Conservation (phyloP, 1,140 invertebrate genomes). For the Magallana gigas region DNA sequence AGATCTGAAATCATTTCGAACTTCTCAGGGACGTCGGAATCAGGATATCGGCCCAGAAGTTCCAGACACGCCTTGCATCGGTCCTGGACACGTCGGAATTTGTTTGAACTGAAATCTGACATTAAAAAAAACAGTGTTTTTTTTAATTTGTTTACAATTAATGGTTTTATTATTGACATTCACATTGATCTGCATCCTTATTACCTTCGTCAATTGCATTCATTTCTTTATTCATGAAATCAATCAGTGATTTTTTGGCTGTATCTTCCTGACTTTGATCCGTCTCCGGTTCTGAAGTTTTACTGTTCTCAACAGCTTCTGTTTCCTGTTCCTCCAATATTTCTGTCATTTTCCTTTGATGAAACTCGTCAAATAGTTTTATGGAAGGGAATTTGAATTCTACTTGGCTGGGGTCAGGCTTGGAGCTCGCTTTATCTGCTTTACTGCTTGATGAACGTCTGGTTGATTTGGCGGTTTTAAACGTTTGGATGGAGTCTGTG, state of each 20-base stretch:
- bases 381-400: slow-evolving; percentile 49
- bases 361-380: neutral
- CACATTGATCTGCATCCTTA: neutral
- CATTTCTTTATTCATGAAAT: slow-evolving; percentile 57
- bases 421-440: neutral
- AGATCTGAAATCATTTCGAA: slow-evolving; percentile 71
- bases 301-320: neutral
- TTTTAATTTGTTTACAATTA: no score
- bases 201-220: slow-evolving; percentile 59
- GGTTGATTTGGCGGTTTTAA: neutral
- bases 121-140: neutral
- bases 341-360: slow-evolving; percentile 46
- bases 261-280: slow-evolving; percentile 18
- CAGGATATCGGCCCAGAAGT: slow-evolving; percentile 65
- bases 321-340: slow-evolving; percentile 51
- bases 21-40: slow-evolving; percentile 68
- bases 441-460: slow-evolving; percentile 4
- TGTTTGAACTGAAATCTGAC: slow-evolving; percentile 44
- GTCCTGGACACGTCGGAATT: slow-evolving; percentile 40
- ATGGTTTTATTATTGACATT: no score
- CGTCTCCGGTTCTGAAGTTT: neutral
- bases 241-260: slow-evolving; percentile 47
- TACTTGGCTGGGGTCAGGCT: slow-evolving; percentile 47
- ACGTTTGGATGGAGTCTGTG: slow-evolving; percentile 18
- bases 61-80: slow-evolving; percentile 60